Evolutionary conservation across 2,888 invertebrate genomes (phyloP).

Genomic region (Macaria notata): DNA sequence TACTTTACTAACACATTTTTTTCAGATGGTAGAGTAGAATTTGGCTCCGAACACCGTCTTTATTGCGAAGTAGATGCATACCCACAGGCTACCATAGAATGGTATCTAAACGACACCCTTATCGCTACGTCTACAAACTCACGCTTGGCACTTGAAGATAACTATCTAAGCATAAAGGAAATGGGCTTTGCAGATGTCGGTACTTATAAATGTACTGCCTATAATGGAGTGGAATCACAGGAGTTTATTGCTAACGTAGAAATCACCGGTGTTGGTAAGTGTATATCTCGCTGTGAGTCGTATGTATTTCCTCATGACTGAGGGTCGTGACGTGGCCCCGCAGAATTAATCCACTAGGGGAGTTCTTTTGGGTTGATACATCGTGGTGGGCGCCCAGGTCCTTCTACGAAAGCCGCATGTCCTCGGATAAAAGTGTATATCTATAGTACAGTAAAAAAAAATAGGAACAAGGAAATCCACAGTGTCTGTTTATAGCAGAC

Average conservation of each 20-base stretch:
- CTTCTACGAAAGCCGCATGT: too few relatives aligned
- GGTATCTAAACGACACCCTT: conserved; percentile 57
- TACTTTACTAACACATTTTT: too few relatives aligned
- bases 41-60: conserved; percentile 51
- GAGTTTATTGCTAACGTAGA: conserved; percentile 42
- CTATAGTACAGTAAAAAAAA: too few relatives aligned
- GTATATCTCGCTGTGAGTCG: background rate
- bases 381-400: too few relatives aligned
- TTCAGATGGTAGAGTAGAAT: conserved; percentile 61
- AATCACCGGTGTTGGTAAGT: conserved; percentile 64
- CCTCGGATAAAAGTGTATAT: too few relatives aligned
- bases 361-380: too few relatives aligned
- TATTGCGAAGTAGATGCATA: conserved; percentile 61
- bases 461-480: too few relatives aligned
- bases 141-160: conserved; percentile 41
- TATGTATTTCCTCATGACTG: too few relatives aligned
- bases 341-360: too few relatives aligned
- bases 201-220: conserved; percentile 53
- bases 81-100: conserved; percentile 56
- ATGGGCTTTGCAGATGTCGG: conserved; percentile 59
- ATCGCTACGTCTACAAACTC: conserved; percentile 41
- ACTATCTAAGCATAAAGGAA: conserved; percentile 51
- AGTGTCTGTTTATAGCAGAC: too few relatives aligned
- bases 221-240: conserved; percentile 44
- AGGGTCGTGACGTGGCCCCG: too few relatives aligned